phyloP scores from a whole-genome alignment of 2,797 vertebrate species.

The Hyperoplus immaculatus region DNA sequence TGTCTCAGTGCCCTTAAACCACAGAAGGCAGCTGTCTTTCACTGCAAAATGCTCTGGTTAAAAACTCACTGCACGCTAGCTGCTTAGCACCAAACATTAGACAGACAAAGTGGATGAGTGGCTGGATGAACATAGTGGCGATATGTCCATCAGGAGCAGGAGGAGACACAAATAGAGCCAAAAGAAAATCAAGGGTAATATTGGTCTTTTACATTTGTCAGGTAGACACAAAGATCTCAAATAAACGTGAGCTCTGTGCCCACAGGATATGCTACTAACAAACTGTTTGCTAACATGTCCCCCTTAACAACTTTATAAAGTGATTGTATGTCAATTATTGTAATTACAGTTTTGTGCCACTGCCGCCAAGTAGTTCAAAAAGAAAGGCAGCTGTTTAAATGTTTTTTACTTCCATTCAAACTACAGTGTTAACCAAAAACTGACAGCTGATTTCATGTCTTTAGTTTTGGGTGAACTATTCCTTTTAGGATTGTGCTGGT shows the following conservation, averaged over 20 bases:
- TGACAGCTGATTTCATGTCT: not conserved
- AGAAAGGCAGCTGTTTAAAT: no score
- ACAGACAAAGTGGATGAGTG: not conserved
- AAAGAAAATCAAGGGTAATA: not conserved
- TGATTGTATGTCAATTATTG: not conserved
- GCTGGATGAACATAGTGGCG: not conserved
- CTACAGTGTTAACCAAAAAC: not conserved
- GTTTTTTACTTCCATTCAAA: not conserved
- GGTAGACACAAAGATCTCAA: not conserved
- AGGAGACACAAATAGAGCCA: not conserved
- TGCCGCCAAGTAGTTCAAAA: not conserved
- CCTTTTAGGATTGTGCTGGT: conserved; percentile 28
- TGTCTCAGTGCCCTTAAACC: not conserved
- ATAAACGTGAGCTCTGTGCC: not conserved
- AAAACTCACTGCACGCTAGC: not conserved
- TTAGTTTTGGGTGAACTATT: conserved; percentile 54
- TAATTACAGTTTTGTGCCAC: conserved; percentile 1
- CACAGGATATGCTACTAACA: not conserved
- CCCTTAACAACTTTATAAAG: not conserved
- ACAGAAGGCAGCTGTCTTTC: not conserved
- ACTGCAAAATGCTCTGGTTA: not conserved
- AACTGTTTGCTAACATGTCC: not conserved
- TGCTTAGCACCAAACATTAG: not conserved
- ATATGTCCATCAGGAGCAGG: not conserved
- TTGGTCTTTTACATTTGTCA: not conserved